These are phyloP conservation scores for Saxidomus purpurata DNA, from an alignment of 1,140 invertebrate genomes.

Conservation along the genomic window DNA sequence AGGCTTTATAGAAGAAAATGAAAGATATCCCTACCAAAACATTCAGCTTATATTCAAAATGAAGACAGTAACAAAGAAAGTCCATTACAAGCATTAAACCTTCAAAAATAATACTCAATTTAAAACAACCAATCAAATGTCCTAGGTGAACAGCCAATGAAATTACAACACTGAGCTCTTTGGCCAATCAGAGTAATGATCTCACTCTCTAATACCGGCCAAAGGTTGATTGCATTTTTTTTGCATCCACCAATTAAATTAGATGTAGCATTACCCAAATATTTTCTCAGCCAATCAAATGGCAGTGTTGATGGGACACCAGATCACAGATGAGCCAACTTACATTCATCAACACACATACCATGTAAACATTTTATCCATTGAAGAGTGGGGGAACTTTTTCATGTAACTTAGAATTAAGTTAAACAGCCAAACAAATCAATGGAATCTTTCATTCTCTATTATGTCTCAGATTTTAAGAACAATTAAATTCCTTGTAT, in stretches of 20 bases:
- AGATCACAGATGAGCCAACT: conserved; percentile 62
- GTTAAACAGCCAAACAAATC: no score
- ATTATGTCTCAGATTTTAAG: no score
- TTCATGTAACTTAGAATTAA: no score
- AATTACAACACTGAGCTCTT: background rate
- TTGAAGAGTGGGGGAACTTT: background rate
- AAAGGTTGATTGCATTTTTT: background rate
- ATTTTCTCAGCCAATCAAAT: conserved; percentile 64
- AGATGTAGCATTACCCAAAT: conserved; percentile 40
- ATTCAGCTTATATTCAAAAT: background rate
- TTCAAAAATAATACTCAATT: background rate
- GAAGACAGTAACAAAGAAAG: background rate
- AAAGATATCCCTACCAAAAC: background rate
- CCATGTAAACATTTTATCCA: conserved; percentile 25
- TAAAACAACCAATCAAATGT: background rate
- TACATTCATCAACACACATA: conserved; percentile 33
- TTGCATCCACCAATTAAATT: conserved; percentile 53
- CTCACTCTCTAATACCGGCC: background rate
- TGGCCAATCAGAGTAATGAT: conserved; percentile 8
- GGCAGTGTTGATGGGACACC: conserved; percentile 29
- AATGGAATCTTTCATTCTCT: no score
- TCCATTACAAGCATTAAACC: background rate
- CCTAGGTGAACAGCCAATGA: background rate
- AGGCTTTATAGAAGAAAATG: background rate
- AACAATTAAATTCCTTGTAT: background rate